phyloP scores from a whole-genome alignment of 2,888 invertebrate species.

The Ferdinandea cuprea region DNA sequence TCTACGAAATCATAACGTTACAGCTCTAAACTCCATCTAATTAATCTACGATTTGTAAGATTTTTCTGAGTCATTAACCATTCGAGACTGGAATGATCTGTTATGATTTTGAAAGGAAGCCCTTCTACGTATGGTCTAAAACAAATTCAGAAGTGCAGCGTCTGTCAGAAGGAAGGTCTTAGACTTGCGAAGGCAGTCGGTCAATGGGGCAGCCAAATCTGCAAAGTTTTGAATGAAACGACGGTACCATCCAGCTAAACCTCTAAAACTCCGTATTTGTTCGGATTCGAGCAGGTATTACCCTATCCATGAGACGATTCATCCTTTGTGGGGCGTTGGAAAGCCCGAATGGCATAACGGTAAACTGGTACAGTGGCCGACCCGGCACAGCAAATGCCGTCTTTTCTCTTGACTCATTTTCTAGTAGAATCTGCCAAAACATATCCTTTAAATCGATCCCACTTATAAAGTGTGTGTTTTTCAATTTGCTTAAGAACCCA shows the following conservation, averaged over 20 bases:
- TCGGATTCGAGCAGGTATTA: not conserved
- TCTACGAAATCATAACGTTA: not conserved
- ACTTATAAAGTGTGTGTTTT: slow-evolving; percentile 60
- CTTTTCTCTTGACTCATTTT: too few relatives aligned
- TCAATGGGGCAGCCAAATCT: too few relatives aligned
- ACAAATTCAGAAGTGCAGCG: too few relatives aligned
- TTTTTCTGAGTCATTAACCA: not conserved
- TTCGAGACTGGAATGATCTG: not conserved
- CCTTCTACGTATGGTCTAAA: not conserved
- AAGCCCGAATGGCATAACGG: slow-evolving; percentile 16
- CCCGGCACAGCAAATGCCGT: too few relatives aligned
- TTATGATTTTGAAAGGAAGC: not conserved
- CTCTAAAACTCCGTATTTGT: not conserved
- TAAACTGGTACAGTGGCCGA: too few relatives aligned
- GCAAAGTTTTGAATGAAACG: not conserved
- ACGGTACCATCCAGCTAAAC: not conserved
- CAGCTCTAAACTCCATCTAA: not conserved
- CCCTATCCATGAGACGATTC: too few relatives aligned
- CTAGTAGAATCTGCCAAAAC: slow-evolving; percentile 27
- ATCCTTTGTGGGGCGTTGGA: slow-evolving; percentile 1
- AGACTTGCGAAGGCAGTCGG: too few relatives aligned
- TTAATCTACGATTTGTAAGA: not conserved
- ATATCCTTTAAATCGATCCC: slow-evolving; percentile 20
- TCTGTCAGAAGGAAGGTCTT: too few relatives aligned
- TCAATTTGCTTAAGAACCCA: slow-evolving; percentile 73